phyloP scores from a whole-genome alignment of 2,113 vertebrate species.

The Myotis lucifugus region DNA sequence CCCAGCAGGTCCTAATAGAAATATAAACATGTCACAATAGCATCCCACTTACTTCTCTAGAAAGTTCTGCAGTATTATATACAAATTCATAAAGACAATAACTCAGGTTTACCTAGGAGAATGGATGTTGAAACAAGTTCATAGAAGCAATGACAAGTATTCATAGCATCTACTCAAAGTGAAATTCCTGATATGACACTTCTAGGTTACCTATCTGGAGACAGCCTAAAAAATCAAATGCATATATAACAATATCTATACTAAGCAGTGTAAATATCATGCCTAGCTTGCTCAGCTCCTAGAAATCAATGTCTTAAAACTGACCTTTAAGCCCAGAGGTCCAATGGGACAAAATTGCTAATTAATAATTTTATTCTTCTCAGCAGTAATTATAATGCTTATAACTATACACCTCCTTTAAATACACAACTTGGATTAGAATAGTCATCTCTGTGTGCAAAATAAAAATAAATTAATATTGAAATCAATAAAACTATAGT shows the following conservation, averaged over 20 bases:
- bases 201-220: background rate
- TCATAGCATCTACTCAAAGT: background rate
- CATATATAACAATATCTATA: background rate
- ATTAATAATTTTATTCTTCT: slow-evolving; percentile 26
- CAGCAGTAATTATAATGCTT: background rate
- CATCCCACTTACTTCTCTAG: background rate
- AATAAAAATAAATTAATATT: background rate
- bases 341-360: background rate
- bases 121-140: background rate
- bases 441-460: background rate
- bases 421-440: background rate
- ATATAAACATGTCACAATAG: background rate
- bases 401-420: background rate
- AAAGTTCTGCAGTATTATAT: background rate
- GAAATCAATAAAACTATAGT: background rate
- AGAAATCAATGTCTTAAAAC: background rate
- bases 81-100: background rate
- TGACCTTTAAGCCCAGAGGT: background rate
- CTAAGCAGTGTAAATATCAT: slow-evolving; percentile 20
- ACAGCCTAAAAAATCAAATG: background rate
- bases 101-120: background rate
- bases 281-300: background rate
- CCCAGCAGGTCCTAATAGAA: background rate
- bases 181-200: background rate
- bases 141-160: background rate